A percentile compares a stretch with the other conserved stretches of the same genome.
Conservation (phyloP, 2,797 vertebrate genomes). For the Natrix natrix region DNA sequence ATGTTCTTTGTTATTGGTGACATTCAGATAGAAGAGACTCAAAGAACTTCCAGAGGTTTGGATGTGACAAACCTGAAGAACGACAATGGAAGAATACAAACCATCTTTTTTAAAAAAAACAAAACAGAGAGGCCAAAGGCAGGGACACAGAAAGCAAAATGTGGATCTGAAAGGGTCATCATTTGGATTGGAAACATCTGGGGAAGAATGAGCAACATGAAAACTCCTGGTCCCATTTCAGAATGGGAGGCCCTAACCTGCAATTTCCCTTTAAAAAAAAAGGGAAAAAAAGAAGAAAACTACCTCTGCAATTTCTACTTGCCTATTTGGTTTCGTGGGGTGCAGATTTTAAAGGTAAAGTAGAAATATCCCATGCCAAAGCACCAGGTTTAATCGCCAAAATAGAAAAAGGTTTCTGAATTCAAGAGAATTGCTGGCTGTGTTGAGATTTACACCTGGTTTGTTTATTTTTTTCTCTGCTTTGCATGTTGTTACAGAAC, state of each 20-base stretch:
- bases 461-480: not conserved
- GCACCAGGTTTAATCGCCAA: not conserved
- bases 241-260: too few relatives aligned
- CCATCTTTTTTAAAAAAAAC: not conserved
- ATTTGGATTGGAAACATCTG: not conserved
- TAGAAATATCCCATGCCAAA: not conserved
- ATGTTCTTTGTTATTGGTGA: not conserved
- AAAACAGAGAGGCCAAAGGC: not conserved
- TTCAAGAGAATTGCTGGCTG: not conserved
- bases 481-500: not conserved
- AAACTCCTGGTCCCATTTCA: not conserved
- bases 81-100: not conserved
- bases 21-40: not conserved
- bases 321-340: not conserved
- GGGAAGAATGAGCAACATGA: too few relatives aligned
- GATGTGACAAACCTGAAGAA: not conserved
- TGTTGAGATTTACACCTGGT: not conserved
- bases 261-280: not conserved
- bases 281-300: too few relatives aligned
- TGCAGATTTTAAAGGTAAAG: too few relatives aligned
- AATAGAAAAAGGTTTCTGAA: not conserved
- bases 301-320: not conserved
- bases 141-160: not conserved
- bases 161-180: too few relatives aligned
- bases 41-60: not conserved